Evolutionary conservation across 2,888 invertebrate species (phyloP).

Genomic region (Drosophila parthenogenetica): DNA sequence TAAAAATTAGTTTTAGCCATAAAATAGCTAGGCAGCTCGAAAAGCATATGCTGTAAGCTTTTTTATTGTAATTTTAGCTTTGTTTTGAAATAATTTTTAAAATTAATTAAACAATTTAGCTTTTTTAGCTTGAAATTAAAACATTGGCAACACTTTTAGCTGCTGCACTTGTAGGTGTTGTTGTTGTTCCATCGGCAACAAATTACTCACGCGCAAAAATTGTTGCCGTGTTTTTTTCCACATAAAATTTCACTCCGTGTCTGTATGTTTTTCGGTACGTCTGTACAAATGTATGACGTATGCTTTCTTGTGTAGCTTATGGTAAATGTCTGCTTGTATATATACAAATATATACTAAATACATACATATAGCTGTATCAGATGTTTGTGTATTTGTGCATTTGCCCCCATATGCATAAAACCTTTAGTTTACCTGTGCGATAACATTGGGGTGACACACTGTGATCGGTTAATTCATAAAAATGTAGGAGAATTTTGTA

Average conservation of each 20-base stretch:
- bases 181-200: conserved; percentile 58
- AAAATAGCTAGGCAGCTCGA: too few relatives aligned
- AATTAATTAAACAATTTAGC: background rate
- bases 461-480: conserved; percentile 21
- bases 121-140: background rate
- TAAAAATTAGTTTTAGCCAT: too few relatives aligned
- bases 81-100: background rate
- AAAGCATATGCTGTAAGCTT: too few relatives aligned
- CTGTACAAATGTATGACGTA: conserved; percentile 62
- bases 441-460: conserved; percentile 41
- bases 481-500: too few relatives aligned
- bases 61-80: too few relatives aligned
- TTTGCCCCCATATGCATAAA: conserved; percentile 71
- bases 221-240: conserved; percentile 62
- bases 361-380: conserved; percentile 4
- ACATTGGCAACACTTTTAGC: background rate
- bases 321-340: conserved; percentile 36
- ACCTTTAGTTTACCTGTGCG: conserved; percentile 57
- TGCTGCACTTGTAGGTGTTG: conserved; percentile 7
- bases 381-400: conserved; percentile 32
- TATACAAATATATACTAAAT: background rate
- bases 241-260: conserved; percentile 68
- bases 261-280: conserved; percentile 2
- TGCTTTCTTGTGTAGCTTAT: conserved; percentile 69
- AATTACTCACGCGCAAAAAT: conserved; percentile 82